Conservation (phyloP, 2,888 invertebrate genomes). For the Lutraria lutraria region DNA sequence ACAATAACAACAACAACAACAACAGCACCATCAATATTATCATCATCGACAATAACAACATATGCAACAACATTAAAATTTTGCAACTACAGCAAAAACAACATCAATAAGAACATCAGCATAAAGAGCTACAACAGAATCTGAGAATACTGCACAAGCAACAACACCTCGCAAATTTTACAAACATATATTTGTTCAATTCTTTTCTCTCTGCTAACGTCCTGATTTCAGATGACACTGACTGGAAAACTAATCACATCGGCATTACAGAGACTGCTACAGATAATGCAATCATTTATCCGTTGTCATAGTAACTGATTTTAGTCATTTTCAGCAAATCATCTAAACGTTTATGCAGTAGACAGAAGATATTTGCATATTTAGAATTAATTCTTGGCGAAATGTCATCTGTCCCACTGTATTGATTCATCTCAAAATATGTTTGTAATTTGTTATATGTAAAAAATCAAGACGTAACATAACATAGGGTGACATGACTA, state of each 20-base stretch:
- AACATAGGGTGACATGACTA: not conserved
- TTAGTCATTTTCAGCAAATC: constrained; percentile 24
- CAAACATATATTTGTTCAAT: not conserved
- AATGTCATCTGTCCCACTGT: not conserved
- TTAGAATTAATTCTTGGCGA: not conserved
- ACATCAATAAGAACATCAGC: no score
- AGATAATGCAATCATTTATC: constrained; percentile 12
- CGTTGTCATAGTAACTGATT: constrained; percentile 27
- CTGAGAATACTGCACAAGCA: no score
- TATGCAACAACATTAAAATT: no score
- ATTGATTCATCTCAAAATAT: not conserved
- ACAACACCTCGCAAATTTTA: not conserved
- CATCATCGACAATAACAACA: no score
- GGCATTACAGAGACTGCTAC: not conserved
- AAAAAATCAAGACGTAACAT: not conserved
- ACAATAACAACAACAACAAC: no score
- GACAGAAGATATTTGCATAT: constrained; percentile 21
- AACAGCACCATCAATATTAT: no score
- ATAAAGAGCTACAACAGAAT: no score
- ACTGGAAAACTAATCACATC: not conserved
- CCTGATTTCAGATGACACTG: not conserved
- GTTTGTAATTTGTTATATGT: not conserved
- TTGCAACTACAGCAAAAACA: no score
- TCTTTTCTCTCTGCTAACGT: not conserved
- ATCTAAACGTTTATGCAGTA: not conserved